Percentiles rank a stretch among this genome's conserved stretches.
phyloP scores from a whole-genome alignment of 2,113 vertebrate species.

The Vireo altiloquus region DNA sequence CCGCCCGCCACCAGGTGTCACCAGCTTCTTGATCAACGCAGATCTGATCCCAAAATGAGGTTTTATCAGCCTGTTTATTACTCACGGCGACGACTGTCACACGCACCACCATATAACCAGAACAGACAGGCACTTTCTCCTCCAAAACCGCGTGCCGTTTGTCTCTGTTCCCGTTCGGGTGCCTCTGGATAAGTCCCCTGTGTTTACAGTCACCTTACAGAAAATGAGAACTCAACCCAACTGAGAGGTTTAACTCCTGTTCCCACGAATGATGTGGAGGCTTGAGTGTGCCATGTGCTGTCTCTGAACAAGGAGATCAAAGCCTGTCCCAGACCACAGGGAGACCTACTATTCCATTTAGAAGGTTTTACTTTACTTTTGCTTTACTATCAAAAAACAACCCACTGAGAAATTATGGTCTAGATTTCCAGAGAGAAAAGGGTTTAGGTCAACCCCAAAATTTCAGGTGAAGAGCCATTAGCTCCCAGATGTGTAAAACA shows the following conservation, averaged over 20 bases:
- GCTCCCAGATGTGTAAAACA: not conserved
- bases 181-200: not conserved
- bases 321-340: not conserved
- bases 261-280: not conserved
- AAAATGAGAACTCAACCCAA: not conserved
- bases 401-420: not conserved
- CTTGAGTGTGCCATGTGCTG: not conserved
- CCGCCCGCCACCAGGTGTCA: slow-evolving; percentile 71
- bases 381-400: not conserved
- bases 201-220: not conserved
- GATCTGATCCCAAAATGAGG: not conserved
- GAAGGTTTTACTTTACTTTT: not conserved
- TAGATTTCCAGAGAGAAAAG: not conserved
- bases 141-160: not conserved
- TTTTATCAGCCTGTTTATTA: not conserved
- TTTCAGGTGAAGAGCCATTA: not conserved
- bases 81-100: not conserved
- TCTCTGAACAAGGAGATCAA: not conserved
- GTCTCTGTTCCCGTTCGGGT: not conserved
- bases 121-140: not conserved
- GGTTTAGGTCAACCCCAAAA: not conserved
- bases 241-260: accelerated
- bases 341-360: not conserved
- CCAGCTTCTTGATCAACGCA: slow-evolving; percentile 41
- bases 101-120: accelerated